Conservation (phyloP, 2,113 vertebrate species). For the Amia ocellicauda region DNA sequence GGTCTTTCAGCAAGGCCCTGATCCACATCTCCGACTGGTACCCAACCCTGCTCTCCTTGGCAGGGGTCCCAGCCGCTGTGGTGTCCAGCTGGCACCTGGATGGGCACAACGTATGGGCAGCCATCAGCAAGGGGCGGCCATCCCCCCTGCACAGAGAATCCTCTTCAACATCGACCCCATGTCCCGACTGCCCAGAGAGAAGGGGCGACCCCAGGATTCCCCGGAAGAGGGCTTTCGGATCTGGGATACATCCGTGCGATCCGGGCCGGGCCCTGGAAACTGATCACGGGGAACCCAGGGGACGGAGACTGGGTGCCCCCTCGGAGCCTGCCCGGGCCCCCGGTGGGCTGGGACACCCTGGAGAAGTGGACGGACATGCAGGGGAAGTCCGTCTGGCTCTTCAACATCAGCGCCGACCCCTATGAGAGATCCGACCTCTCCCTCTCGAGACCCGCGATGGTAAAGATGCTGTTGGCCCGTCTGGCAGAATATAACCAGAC, state of each 20-base stretch:
- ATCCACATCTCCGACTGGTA: conserved; percentile 94
- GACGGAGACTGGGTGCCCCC: conserved; percentile 88
- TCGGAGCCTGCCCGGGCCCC: conserved; percentile 65
- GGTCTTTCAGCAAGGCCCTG: conserved; percentile 73
- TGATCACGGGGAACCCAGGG: conserved; percentile 84
- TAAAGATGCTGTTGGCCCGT: conserved; percentile 74
- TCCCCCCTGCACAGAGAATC: conserved; percentile 83
- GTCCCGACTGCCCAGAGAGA: conserved; percentile 81
- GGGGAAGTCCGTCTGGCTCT: conserved; percentile 86
- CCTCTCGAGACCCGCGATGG: conserved; percentile 68
- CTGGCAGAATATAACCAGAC: conserved; percentile 84
- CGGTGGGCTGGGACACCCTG: conserved; percentile 71
- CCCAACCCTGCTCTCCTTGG: conserved; percentile 80
- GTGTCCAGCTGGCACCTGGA: conserved; percentile 68
- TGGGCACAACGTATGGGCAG: conserved; percentile 82
- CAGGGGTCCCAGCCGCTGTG: conserved; percentile 67
- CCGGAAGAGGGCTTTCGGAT: conserved; percentile 82
- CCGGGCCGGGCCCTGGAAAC: conserved; percentile 83
- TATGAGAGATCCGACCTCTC: conserved; percentile 85
- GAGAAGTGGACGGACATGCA: conserved; percentile 70
- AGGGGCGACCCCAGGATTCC: conserved; percentile 70
- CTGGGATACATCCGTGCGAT: conserved; percentile 91
- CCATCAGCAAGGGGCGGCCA: conserved; percentile 77
- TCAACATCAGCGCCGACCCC: conserved; percentile 83
- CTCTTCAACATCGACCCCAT: conserved; percentile 92